A percentile compares a stretch with the other conserved stretches of the same genome.
Evolutionary conservation across 2,888 invertebrate genomes (phyloP).

Genomic region (Amitus sp.): DNA sequence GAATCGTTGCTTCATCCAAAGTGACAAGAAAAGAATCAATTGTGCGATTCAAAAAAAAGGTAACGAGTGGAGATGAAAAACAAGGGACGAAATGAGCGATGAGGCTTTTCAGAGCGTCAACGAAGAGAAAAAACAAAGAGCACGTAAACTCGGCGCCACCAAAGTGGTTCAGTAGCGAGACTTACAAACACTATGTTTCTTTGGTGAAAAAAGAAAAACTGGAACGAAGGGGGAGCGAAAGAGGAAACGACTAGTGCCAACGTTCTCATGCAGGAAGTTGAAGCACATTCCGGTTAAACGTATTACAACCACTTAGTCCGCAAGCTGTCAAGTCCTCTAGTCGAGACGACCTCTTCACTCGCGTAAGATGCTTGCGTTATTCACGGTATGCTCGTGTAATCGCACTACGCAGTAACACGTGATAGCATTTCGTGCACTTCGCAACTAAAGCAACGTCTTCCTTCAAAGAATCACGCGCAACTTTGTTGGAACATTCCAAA

Average conservation of each 20-base stretch:
- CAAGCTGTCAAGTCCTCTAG: constrained; percentile 55
- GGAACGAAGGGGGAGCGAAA: background rate
- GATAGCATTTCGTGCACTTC: background rate
- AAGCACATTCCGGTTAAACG: constrained; percentile 55
- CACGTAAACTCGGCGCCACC: background rate
- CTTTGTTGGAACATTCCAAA: no score
- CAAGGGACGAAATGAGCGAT: constrained; percentile 12
- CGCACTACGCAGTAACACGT: background rate
- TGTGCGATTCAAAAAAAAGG: no score
- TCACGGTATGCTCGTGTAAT: background rate
- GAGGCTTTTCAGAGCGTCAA: constrained; percentile 15
- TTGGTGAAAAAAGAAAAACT: constrained; percentile 11
- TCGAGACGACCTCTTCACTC: constrained; percentile 57
- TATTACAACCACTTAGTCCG: constrained; percentile 61
- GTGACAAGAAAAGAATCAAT: no score
- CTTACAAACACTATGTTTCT: background rate
- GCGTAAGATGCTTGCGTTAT: constrained; percentile 49
- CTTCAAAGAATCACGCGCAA: background rate
- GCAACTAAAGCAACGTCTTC: background rate
- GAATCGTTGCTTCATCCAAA: no score
- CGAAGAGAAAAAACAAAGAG: constrained; percentile 2
- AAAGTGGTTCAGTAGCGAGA: constrained; percentile 3
- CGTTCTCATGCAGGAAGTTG: constrained; percentile 44
- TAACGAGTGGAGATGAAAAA: background rate
- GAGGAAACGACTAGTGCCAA: constrained; percentile 21